Percentiles rank a stretch among this genome's conserved stretches.
These are phyloP conservation scores for Ivindomyrus marchei DNA, from an alignment of 2,113 vertebrate genomes.

Conservation along the genomic window DNA sequence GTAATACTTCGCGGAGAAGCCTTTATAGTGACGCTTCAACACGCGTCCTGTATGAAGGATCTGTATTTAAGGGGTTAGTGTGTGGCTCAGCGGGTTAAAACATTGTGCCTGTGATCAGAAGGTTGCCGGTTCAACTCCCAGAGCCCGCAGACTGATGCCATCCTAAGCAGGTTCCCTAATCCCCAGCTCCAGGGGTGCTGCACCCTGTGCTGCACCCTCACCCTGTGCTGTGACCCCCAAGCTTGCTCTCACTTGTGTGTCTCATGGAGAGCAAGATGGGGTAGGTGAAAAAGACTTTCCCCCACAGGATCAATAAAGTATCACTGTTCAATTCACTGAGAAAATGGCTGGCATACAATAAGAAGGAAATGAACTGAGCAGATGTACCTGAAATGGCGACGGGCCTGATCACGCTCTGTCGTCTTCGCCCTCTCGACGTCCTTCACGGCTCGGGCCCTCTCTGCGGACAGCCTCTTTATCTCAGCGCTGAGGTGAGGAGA, in stretches of 20 bases:
- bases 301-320: background rate
- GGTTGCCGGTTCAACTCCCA: background rate
- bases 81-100: background rate
- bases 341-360: background rate
- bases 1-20: background rate
- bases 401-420: constrained; percentile 28
- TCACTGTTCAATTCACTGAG: background rate
- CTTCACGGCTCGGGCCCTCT: constrained; percentile 53
- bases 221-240: background rate
- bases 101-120: background rate
- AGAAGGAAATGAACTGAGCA: background rate
- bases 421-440: constrained; percentile 51
- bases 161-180: background rate
- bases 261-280: background rate
- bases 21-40: background rate
- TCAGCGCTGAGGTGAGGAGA: constrained; percentile 54
- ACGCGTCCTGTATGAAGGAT: background rate
- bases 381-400: constrained; percentile 40
- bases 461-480: constrained; percentile 53
- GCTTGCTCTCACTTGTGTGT: background rate
- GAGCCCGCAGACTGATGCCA: background rate
- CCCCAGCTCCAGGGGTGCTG: background rate
- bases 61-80: background rate
- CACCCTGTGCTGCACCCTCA: background rate
- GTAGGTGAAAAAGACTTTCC: background rate